These are phyloP conservation scores for Daboia siamensis DNA, from an alignment of 2,113 vertebrate genomes.

Conservation along the genomic window DNA sequence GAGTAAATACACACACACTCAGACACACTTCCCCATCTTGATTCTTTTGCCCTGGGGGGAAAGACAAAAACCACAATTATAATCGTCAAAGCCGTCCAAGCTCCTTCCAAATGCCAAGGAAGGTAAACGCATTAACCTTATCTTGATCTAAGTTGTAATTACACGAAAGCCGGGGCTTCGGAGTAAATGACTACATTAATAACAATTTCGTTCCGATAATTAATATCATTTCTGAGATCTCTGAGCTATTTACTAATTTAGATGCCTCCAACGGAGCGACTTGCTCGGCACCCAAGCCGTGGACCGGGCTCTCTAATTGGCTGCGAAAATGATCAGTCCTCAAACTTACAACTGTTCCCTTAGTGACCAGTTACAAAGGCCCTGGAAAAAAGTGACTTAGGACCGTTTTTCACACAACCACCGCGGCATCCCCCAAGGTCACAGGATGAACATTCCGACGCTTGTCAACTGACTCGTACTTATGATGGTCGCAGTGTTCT, in stretches of 20 bases:
- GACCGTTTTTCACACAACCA: too few relatives aligned
- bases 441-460: too few relatives aligned
- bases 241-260: slow-evolving; percentile 20
- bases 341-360: not conserved
- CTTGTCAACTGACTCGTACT: too few relatives aligned
- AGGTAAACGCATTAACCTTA: slow-evolving; percentile 62
- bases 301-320: not conserved
- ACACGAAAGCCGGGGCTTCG: slow-evolving; percentile 44
- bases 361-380: not conserved
- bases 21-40: not conserved
- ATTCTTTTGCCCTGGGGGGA: not conserved
- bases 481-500: too few relatives aligned
- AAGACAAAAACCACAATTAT: accelerated
- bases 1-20: too few relatives aligned
- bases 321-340: not conserved
- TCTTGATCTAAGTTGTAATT: slow-evolving; percentile 53
- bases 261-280: accelerated
- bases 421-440: too few relatives aligned
- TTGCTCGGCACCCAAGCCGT: not conserved
- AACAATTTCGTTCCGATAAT: slow-evolving; percentile 55
- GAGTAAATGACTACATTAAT: slow-evolving; percentile 63
- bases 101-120: slow-evolving; percentile 28
- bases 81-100: not conserved
- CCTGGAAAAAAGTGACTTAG: too few relatives aligned
- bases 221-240: slow-evolving; percentile 45